Percentiles rank a stretch among this genome's conserved stretches.
These are phyloP conservation scores for Semnopithecus entellus DNA, from an alignment of 2,113 vertebrate species.

Conservation along the genomic window DNA sequence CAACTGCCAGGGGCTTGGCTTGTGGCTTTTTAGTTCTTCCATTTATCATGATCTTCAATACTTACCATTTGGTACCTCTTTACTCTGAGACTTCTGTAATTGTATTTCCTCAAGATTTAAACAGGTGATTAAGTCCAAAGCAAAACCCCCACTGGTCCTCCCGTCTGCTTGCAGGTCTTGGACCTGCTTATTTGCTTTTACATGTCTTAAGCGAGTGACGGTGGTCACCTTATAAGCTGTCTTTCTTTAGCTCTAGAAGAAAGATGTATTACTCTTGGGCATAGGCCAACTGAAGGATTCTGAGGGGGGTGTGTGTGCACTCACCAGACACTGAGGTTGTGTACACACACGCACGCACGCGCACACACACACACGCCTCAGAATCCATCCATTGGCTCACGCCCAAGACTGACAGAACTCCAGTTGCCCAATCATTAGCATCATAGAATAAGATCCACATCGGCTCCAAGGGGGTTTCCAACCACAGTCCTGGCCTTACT, in stretches of 20 bases:
- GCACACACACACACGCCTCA: background rate
- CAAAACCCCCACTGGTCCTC: background rate
- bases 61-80: background rate
- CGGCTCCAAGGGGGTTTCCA: background rate
- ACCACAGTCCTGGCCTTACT: background rate
- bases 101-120: background rate
- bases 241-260: constrained; percentile 2
- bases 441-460: background rate
- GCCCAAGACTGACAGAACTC: background rate
- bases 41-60: background rate
- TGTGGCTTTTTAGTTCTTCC: background rate
- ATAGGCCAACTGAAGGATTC: background rate
- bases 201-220: background rate
- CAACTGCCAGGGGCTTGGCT: background rate
- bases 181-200: background rate
- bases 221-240: background rate
- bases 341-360: too few relatives aligned
- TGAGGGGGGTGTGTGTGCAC: background rate
- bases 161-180: background rate
- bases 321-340: background rate
- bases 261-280: background rate
- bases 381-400: too few relatives aligned
- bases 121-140: background rate
- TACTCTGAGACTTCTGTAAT: background rate
- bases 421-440: background rate